Base-by-base conservation (phyloP, 2,888 invertebrate genomes). In the Epinotia brunnichana region DNA sequence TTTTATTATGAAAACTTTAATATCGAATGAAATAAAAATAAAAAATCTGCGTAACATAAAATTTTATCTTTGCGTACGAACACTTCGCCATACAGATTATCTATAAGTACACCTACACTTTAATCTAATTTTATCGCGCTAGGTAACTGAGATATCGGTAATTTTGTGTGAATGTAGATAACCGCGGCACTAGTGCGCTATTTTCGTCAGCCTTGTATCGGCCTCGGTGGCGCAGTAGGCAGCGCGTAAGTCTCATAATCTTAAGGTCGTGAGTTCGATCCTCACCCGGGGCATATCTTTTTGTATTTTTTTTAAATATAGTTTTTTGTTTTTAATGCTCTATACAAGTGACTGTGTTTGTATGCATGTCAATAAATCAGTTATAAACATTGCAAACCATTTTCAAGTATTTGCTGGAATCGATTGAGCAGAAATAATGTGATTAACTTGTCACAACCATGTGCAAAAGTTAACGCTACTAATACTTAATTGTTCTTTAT, bases 261-360 rank as follows among this genome's bases (percentile, higher is more conserved):
- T 96, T 95, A 97, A 97, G 97, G 97, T 97, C 97, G 97, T 97
- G 97, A 97, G 97, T 97, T 97, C 97, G 96, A 97, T 96, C 97
- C 97, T 97, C 97, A 97, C 97, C 95, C 96, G 96, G 96, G 96
- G 96, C 96, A 96, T 79, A 76, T 79, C 78, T 88, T 90, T 91
- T 87, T 77, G 73, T n/a, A 15, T 35, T 54, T 64, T 13, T 35
- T 35, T 1, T 5, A 7, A 9, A 2, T 35, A 1, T 9, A 0
- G 21, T 0, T 35, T 35, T 35, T 9, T 9, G 35, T 35, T 35
- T 35, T 35, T 7, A 35, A 35, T 7, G 35, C 35, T 35, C 9
- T 35, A 24, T 35, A 35, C 35, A 9, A 5, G 7, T 29, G 7
- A 7, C 5, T 7, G 29, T 29, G 29, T 29, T 29, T 29, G 29